phyloP scores from a whole-genome alignment of 2,113 vertebrate species.

The Campylomormyrus tamandua region DNA sequence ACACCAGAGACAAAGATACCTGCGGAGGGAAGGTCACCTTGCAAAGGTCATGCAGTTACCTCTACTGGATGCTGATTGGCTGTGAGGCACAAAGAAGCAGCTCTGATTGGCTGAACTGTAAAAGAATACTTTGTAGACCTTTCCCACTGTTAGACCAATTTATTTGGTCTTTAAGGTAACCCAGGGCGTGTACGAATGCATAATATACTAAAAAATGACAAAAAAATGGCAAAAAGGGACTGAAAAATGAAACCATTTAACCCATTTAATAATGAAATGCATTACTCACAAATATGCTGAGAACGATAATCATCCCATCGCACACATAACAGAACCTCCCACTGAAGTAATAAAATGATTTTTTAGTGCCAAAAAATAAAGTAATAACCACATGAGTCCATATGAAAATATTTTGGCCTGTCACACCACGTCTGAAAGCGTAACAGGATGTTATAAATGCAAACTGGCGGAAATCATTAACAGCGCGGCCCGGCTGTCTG shows the following conservation, averaged over 20 bases:
- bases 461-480: background rate
- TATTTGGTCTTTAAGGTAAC: background rate
- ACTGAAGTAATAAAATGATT: background rate
- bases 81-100: background rate
- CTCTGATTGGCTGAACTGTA: background rate
- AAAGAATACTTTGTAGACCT: background rate
- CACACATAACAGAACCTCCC: background rate
- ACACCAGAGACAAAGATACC: background rate
- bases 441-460: background rate
- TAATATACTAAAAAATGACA: background rate
- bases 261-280: background rate
- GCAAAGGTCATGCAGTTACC: background rate
- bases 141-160: background rate
- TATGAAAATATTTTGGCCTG: background rate
- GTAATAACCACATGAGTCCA: background rate
- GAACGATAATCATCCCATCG: background rate
- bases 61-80: background rate
- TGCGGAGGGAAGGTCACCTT: conserved; percentile 1
- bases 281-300: background rate
- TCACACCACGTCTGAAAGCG: background rate
- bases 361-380: background rate
- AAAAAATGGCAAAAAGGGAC: background rate
- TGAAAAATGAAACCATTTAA: background rate
- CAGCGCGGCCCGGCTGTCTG: background rate
- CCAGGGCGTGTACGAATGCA: background rate